phyloP scores from a whole-genome alignment of 1,140 invertebrate species.

The Drosophila suzukii region DNA sequence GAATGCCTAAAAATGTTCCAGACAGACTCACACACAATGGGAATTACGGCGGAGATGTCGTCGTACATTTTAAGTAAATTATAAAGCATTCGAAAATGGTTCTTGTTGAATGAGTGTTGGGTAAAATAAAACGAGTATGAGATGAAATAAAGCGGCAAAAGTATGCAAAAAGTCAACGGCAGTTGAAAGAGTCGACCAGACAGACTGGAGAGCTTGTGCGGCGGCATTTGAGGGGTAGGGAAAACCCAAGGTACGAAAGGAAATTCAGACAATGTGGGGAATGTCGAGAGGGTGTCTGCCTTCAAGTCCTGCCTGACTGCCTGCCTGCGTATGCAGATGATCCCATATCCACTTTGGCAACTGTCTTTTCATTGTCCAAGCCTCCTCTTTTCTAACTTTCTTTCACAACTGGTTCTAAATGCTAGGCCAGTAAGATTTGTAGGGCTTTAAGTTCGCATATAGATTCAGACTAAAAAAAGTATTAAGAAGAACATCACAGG shows the following conservation, averaged over 20 bases:
- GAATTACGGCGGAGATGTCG: constrained; percentile 45
- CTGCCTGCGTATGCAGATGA: neutral
- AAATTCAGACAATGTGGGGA: constrained; percentile 61
- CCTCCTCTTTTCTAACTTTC: neutral
- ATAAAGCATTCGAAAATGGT: constrained; percentile 57
- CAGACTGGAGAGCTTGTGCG: constrained; percentile 18
- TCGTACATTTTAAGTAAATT: constrained; percentile 68
- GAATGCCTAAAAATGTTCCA: constrained; percentile 42
- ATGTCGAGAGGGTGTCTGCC: constrained; percentile 26
- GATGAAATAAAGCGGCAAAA: constrained; percentile 22
- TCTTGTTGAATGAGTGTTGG: constrained; percentile 24
- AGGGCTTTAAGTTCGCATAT: constrained; percentile 4
- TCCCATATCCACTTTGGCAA: constrained; percentile 9
- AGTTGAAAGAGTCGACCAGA: constrained; percentile 26
- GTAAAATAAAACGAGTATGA: constrained; percentile 8
- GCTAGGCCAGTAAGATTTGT: constrained; percentile 9
- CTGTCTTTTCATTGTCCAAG: constrained; percentile 22
- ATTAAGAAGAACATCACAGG: too few relatives aligned
- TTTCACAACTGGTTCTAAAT: neutral
- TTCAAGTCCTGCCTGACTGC: constrained; percentile 9
- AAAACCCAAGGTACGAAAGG: constrained; percentile 18
- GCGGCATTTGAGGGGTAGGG: constrained; percentile 1
- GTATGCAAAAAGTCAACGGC: constrained; percentile 57
- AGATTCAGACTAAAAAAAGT: too few relatives aligned
- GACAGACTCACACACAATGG: constrained; percentile 59